Conservation (phyloP, 2,888 invertebrate species). For the Exocentrus adspersus region DNA sequence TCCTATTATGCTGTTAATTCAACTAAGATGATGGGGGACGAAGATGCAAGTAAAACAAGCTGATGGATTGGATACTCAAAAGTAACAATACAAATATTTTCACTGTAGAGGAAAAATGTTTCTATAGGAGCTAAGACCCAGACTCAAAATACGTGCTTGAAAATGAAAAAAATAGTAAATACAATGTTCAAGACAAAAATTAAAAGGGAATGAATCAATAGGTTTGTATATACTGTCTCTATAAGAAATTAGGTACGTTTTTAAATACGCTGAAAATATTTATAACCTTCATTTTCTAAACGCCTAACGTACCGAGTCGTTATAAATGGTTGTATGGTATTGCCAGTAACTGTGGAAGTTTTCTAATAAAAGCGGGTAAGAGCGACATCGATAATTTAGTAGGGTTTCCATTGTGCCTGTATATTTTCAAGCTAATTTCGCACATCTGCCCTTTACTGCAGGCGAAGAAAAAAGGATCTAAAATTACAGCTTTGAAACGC, state of each 20-base stretch:
- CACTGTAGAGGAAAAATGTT: no score
- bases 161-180: no score
- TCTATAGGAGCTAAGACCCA: no score
- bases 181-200: no score
- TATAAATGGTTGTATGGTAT: conserved; percentile 18
- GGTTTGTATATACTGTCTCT: no score
- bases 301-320: not conserved
- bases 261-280: no score
- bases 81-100: not conserved
- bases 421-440: conserved; percentile 27
- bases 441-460: conserved; percentile 31
- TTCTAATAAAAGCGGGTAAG: conserved; percentile 35
- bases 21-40: not conserved
- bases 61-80: not conserved
- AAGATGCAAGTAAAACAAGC: no score
- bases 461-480: conserved; percentile 27
- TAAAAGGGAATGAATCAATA: no score
- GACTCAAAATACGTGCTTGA: no score
- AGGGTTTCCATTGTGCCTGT: conserved; percentile 18
- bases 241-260: no score
- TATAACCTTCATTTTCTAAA: conserved; percentile 12
- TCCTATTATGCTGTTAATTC: not conserved
- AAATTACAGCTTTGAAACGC: conserved; percentile 28
- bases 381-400: conserved; percentile 39
- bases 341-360: conserved; percentile 32